A percentile compares a stretch with the other conserved stretches of the same genome.
Conservation (phyloP, 2,113 vertebrate genomes). For the Struthidea cinerea region DNA sequence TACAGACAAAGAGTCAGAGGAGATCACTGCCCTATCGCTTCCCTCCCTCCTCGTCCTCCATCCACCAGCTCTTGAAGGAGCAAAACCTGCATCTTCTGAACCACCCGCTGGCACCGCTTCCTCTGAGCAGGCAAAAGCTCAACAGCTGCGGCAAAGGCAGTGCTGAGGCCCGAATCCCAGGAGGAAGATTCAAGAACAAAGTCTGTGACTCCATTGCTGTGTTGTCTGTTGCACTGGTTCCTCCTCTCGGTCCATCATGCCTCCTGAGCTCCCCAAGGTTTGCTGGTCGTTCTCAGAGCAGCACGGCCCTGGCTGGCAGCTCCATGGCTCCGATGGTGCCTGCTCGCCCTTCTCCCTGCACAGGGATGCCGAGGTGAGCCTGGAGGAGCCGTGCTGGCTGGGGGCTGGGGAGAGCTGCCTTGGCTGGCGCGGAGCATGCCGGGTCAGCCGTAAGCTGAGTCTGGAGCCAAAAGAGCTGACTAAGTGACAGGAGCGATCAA, state of each 20-base stretch:
- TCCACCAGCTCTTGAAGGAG: not conserved
- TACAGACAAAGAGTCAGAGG: not conserved
- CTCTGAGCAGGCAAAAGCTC: not conserved
- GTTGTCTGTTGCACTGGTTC: not conserved
- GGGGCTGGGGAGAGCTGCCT: not conserved
- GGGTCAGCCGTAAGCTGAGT: not conserved
- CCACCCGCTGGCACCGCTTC: not conserved
- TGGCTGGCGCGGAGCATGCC: not conserved
- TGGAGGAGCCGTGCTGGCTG: not conserved
- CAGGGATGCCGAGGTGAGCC: not conserved
- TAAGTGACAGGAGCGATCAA: conserved; percentile 23
- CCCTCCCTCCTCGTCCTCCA: not conserved
- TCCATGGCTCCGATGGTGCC: rapidly evolving
- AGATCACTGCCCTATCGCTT: rapidly evolving
- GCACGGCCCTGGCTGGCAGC: not conserved
- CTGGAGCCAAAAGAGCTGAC: not conserved
- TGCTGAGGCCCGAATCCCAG: not conserved
- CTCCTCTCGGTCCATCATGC: not conserved
- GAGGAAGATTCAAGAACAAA: not conserved
- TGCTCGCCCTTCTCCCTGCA: rapidly evolving
- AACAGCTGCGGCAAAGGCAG: rapidly evolving
- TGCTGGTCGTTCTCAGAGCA: not conserved
- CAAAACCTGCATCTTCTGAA: not conserved
- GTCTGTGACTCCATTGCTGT: not conserved
- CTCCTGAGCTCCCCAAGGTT: not conserved